These are phyloP conservation scores for Acanthis flammea DNA, from an alignment of 2,797 vertebrate genomes.

Conservation along the genomic window DNA sequence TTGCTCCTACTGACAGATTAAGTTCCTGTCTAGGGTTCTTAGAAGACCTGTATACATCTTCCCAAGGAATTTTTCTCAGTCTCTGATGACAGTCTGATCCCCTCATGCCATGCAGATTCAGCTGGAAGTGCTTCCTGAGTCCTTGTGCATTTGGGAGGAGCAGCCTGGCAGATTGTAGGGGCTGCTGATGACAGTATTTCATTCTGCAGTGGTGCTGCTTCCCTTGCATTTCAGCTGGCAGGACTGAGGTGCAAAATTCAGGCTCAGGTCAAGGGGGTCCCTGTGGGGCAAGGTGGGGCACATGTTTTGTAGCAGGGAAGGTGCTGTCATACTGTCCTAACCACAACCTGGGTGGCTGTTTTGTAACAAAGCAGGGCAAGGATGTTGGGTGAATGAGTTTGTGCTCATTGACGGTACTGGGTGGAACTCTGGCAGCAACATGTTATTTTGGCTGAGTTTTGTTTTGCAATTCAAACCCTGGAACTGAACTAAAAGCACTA, in stretches of 20 bases:
- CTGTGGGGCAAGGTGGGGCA: background rate
- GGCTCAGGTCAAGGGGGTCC: background rate
- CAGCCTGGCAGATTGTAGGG: background rate
- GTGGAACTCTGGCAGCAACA: background rate
- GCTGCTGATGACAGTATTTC: background rate
- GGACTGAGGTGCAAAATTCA: background rate
- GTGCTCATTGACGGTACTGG: background rate
- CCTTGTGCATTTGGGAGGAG: background rate
- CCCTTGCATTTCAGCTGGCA: background rate
- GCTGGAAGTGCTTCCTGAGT: background rate
- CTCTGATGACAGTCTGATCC: background rate
- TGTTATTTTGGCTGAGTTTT: background rate
- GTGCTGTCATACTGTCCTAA: background rate
- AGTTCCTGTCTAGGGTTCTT: background rate
- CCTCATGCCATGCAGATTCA: background rate
- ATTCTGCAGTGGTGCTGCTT: background rate
- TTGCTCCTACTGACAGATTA: background rate
- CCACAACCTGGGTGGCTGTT: background rate
- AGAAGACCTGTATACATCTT: background rate
- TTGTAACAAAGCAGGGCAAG: background rate
- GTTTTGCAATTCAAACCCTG: conserved; percentile 10
- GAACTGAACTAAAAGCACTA: background rate
- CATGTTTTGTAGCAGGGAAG: background rate
- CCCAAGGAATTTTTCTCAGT: background rate
- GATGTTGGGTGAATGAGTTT: background rate